phyloP scores from a whole-genome alignment of 2,888 invertebrate genomes.

The Tetanocera ferruginea region DNA sequence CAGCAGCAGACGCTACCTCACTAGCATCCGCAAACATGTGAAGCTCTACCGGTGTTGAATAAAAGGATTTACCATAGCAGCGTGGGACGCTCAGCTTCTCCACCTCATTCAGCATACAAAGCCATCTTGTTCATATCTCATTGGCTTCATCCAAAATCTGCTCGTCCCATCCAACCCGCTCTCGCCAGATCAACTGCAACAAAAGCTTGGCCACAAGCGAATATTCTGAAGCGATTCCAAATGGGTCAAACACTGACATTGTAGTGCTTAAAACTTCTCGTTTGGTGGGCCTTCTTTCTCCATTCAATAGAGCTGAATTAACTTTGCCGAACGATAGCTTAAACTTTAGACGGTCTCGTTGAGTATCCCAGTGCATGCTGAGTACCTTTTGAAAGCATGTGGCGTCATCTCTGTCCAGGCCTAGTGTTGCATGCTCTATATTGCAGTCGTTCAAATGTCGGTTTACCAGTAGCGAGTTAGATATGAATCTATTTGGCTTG shows the following conservation, averaged over 20 bases:
- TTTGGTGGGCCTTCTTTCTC: no score
- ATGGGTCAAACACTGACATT: constrained; percentile 15
- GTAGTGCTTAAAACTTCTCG: constrained; percentile 30
- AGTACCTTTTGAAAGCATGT: constrained; percentile 13
- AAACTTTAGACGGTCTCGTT: constrained; percentile 40
- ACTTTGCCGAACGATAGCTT: constrained; percentile 35
- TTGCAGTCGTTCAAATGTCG: background rate
- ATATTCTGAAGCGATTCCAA: constrained; percentile 28
- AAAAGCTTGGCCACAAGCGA: background rate
- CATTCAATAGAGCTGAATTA: constrained; percentile 15
- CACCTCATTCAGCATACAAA: no score
- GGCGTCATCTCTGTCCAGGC: background rate
- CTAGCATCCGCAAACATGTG: no score
- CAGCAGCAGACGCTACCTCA: no score
- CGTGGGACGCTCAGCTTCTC: no score
- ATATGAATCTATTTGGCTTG: background rate
- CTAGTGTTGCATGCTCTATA: background rate
- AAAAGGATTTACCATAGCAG: no score
- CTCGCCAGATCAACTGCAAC: no score
- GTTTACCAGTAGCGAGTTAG: constrained; percentile 31
- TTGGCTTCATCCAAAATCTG: no score
- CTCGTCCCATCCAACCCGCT: no score
- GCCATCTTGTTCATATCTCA: no score
- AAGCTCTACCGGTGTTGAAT: background rate
- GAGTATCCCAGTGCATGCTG: no score